Conservation (phyloP, 2,888 invertebrate genomes). For the Brachyptera risi region DNA sequence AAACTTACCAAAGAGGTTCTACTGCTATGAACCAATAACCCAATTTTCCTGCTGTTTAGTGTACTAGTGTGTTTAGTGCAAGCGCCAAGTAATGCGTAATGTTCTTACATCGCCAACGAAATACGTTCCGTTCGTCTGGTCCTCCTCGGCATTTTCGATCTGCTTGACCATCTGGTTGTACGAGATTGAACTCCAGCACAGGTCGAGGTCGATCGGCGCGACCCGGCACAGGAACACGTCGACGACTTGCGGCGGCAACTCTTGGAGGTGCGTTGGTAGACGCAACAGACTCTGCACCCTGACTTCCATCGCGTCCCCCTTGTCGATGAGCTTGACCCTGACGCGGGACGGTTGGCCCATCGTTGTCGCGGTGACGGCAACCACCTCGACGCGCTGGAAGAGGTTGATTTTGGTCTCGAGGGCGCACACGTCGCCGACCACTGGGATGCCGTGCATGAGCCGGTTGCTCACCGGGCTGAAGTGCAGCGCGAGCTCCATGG, state of each 20-base stretch:
- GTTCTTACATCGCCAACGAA: conserved; percentile 40
- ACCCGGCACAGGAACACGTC: conserved; percentile 52
- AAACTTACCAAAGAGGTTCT: too few species aligned
- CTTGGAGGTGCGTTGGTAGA: conserved; percentile 45
- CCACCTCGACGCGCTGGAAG: background rate
- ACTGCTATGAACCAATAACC: too few species aligned
- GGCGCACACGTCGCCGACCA: background rate
- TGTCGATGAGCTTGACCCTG: background rate
- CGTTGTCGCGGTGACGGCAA: background rate
- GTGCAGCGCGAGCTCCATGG: conserved; percentile 9
- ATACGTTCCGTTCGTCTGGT: conserved; percentile 32
- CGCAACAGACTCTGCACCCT: conserved; percentile 39
- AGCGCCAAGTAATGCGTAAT: too few species aligned
- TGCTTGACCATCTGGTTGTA: conserved; percentile 44
- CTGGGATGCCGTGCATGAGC: too few species aligned
- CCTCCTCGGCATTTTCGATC: conserved; percentile 37
- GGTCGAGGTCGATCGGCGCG: conserved; percentile 53
- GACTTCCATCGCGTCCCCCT: conserved; percentile 11
- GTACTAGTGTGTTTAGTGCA: too few species aligned
- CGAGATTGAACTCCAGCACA: conserved; percentile 50
- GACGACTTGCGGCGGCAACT: conserved; percentile 45
- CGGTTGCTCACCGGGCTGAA: background rate
- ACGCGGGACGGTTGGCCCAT: background rate
- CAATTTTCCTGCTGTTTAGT: too few species aligned
- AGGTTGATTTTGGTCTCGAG: background rate